A percentile compares a stretch with the other conserved stretches of the same genome.
Evolutionary conservation across 2,797 vertebrate genomes (phyloP).

Genomic region (Hippocampus kuda): DNA sequence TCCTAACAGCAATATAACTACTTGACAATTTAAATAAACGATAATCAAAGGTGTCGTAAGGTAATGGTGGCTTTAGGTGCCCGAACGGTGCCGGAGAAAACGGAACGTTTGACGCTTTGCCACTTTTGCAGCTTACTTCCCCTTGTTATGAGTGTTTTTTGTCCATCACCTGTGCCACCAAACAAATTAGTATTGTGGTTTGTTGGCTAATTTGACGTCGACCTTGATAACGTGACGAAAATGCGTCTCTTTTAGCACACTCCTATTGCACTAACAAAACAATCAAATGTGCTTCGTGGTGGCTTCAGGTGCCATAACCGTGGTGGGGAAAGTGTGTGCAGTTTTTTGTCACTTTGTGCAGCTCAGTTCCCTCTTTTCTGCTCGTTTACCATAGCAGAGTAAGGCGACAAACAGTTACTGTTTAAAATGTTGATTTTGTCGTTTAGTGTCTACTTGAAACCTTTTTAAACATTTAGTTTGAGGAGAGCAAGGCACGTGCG

Average conservation of each 20-base stretch:
- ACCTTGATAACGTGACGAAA: no score
- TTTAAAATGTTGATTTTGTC: neutral
- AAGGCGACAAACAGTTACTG: neutral
- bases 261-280: no score
- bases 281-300: neutral
- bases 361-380: neutral
- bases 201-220: no score
- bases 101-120: neutral
- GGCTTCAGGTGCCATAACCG: no score
- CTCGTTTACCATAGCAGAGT: neutral
- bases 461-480: neutral
- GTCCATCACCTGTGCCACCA: no score
- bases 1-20: no score
- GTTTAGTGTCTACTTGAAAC: neutral
- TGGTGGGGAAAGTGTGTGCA: no score
- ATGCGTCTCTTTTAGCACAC: no score
- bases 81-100: neutral
- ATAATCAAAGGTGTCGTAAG: neutral
- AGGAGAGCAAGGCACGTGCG: neutral
- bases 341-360: neutral
- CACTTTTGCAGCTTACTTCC: neutral
- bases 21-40: no score
- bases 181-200: no score
- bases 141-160: neutral
- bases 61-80: neutral